A percentile compares a stretch with the other conserved stretches of the same genome.
These are phyloP conservation scores for Strix aluco DNA, from an alignment of 2,113 vertebrate genomes.

Conservation along the genomic window DNA sequence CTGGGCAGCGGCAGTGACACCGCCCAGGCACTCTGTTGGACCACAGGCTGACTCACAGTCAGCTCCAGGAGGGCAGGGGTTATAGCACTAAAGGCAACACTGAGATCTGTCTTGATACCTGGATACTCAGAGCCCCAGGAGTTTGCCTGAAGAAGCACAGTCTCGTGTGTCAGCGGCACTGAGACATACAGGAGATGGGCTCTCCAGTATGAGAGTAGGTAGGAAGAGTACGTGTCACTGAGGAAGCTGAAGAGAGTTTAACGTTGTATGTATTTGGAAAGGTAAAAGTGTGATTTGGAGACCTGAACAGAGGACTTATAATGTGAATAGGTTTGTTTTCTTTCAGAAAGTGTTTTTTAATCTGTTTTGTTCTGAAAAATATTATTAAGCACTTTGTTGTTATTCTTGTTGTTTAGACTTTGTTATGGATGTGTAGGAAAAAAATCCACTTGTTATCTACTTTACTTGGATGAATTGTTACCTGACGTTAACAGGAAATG, in stretches of 20 bases:
- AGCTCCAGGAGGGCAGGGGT: not conserved
- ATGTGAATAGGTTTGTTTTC: not conserved
- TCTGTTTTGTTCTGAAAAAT: constrained; percentile 1
- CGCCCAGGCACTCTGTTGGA: rapidly evolving
- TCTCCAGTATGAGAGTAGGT: not conserved
- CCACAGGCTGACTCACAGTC: not conserved
- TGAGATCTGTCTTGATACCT: not conserved
- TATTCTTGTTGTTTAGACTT: not conserved
- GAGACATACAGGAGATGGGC: rapidly evolving
- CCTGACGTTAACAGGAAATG: not conserved
- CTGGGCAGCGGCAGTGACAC: not conserved
- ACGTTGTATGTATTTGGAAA: not conserved
- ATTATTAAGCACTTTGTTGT: not conserved
- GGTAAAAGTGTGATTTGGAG: not conserved
- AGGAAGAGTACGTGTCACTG: rapidly evolving
- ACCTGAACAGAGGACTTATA: not conserved
- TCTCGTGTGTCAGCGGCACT: not conserved
- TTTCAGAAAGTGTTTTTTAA: not conserved
- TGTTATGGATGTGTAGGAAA: not conserved
- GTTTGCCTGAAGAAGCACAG: not conserved
- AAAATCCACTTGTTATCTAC: not conserved
- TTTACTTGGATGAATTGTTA: not conserved
- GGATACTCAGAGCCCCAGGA: not conserved
- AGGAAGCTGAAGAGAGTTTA: not conserved
- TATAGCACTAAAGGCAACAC: rapidly evolving